Evolutionary conservation across 2,888 invertebrate genomes (phyloP).

Genomic region (Drosophila buzzatii): DNA sequence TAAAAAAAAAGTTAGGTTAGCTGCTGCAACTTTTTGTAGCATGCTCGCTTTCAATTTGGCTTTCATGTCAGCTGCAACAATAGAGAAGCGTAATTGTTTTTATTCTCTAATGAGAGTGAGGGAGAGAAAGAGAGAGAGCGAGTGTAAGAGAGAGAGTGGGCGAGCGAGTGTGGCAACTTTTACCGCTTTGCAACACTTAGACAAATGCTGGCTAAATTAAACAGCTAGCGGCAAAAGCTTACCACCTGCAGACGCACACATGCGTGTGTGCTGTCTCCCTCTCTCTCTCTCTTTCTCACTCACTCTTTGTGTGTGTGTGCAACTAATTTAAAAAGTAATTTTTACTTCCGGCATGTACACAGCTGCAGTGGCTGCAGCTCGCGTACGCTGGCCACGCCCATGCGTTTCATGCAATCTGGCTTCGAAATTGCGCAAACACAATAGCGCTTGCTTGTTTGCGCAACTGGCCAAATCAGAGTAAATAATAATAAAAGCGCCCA

Average conservation of each 20-base stretch:
- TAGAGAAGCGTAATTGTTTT: slow-evolving; percentile 58
- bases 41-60: slow-evolving; percentile 71
- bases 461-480: slow-evolving; percentile 66
- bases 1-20: not conserved
- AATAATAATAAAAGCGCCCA: slow-evolving; percentile 64
- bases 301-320: slow-evolving; percentile 26
- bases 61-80: slow-evolving; percentile 62
- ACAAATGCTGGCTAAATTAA: slow-evolving; percentile 63
- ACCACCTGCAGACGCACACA: slow-evolving; percentile 26
- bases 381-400: slow-evolving; percentile 16
- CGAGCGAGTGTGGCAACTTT: slow-evolving; percentile 57
- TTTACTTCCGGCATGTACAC: slow-evolving; percentile 78
- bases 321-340: slow-evolving; percentile 81
- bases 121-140: not conserved
- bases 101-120: slow-evolving; percentile 18
- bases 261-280: slow-evolving; percentile 2
- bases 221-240: slow-evolving; percentile 52
- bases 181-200: slow-evolving; percentile 69
- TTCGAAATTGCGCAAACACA: slow-evolving; percentile 50
- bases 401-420: slow-evolving; percentile 33
- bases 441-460: slow-evolving; percentile 53
- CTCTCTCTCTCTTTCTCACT: not conserved
- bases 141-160: not conserved
- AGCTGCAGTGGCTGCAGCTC: slow-evolving; percentile 49
- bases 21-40: slow-evolving; percentile 44